Evolutionary conservation across 2,888 invertebrate species (phyloP).

Genomic region (Cylindroiulus punctatus): DNA sequence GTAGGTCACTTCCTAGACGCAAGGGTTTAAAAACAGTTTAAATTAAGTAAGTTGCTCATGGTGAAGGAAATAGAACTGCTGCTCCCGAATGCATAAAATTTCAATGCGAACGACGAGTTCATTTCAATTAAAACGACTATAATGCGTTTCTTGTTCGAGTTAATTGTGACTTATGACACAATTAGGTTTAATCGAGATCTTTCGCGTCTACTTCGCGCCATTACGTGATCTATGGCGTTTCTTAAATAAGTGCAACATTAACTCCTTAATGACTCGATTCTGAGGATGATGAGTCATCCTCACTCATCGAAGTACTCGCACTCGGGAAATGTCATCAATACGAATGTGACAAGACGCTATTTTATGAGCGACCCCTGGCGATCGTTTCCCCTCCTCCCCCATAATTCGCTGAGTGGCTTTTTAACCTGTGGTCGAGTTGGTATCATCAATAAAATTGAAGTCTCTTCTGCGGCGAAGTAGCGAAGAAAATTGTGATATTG

Average conservation of each 20-base stretch:
- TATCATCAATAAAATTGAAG: constrained; percentile 33
- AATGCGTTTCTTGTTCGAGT: constrained; percentile 41
- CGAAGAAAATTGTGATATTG: constrained; percentile 10
- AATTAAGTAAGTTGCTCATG: neutral
- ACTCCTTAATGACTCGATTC: constrained; percentile 5
- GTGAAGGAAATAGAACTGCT: neutral
- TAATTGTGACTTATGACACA: constrained; percentile 40
- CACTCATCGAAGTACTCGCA: neutral
- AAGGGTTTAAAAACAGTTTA: constrained; percentile 20
- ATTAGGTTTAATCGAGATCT: constrained; percentile 39
- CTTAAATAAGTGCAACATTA: neutral
- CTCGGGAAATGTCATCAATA: neutral
- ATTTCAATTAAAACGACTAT: constrained; percentile 13
- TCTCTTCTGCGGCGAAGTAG: neutral
- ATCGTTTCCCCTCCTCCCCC: neutral
- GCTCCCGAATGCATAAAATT: constrained; percentile 1
- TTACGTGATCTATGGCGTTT: neutral
- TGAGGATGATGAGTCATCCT: neutral
- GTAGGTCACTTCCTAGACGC: constrained; percentile 24
- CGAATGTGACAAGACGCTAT: neutral
- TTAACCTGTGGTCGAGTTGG: neutral
- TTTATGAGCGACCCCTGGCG: neutral
- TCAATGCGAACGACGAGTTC: constrained; percentile 3
- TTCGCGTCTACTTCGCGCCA: neutral
- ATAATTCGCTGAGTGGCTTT: constrained; percentile 38